Evolutionary conservation across 1,140 invertebrate genomes (phyloP).

Genomic region (Atta texana): DNA sequence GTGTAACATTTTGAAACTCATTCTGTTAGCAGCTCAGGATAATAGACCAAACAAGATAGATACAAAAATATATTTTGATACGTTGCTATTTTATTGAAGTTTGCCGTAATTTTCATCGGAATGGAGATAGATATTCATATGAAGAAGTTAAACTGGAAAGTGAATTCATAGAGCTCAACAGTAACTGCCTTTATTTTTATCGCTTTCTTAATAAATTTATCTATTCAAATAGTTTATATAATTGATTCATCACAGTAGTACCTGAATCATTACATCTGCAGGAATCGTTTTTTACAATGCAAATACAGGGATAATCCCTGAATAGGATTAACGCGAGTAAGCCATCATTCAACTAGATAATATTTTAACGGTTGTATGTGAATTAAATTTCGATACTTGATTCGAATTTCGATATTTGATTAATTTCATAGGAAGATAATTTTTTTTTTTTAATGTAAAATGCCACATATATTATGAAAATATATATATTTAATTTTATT

Average conservation of each 20-base stretch:
- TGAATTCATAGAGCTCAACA: conserved; percentile 53
- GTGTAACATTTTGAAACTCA: conserved; percentile 71
- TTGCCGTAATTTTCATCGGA: conserved; percentile 72
- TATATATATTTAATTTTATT: conserved; percentile 24
- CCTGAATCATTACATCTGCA: conserved; percentile 76
- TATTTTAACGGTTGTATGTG: conserved; percentile 64
- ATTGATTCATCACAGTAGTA: conserved; percentile 77
- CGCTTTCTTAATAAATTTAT: conserved; percentile 54
- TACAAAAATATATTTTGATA: conserved; percentile 85
- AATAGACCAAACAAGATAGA: conserved; percentile 82
- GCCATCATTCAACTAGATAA: conserved; percentile 58
- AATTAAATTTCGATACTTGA: conserved; percentile 31
- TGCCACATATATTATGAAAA: not conserved
- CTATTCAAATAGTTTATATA: conserved; percentile 63
- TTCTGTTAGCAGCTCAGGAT: conserved; percentile 82
- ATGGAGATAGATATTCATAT: conserved; percentile 66
- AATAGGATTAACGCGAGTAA: conserved; percentile 41
- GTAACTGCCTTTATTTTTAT: conserved; percentile 64
- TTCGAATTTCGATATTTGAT: too few species aligned
- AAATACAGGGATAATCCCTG: conserved; percentile 42
- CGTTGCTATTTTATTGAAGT: conserved; percentile 83
- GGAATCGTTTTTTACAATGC: conserved; percentile 69
- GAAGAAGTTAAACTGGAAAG: conserved; percentile 68
- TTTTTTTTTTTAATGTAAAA: not conserved
- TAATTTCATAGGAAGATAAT: conserved; percentile 7